Evolutionary conservation across 2,113 vertebrate species (phyloP).

Genomic region (Microcebus griseorufus): DNA sequence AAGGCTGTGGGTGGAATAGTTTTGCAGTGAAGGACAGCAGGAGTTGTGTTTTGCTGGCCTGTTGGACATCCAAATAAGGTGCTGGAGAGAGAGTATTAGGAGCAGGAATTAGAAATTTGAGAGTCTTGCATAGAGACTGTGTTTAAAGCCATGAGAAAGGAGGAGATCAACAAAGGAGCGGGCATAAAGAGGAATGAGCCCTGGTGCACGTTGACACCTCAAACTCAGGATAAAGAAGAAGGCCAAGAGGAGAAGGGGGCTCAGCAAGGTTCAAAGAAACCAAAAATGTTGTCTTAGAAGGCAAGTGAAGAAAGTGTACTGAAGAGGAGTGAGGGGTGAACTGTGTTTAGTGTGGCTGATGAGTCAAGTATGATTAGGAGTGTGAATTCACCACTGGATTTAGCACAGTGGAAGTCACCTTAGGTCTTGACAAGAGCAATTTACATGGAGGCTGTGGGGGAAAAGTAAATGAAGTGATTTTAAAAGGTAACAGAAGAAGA

Average conservation of each 20-base stretch:
- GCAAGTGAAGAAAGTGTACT: background rate
- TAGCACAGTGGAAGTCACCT: background rate
- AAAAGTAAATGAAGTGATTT: background rate
- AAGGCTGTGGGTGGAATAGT: background rate
- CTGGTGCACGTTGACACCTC: background rate
- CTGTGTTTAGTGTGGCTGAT: background rate
- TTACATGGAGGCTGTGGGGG: background rate
- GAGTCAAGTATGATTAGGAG: background rate
- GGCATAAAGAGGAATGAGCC: background rate
- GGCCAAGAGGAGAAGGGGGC: background rate
- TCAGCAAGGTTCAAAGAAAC: background rate
- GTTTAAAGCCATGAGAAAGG: background rate
- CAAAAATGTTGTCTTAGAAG: background rate
- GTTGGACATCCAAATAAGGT: background rate
- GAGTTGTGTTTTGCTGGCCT: background rate
- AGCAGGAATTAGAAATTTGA: background rate
- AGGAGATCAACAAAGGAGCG: background rate
- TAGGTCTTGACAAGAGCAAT: background rate
- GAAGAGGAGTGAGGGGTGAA: background rate
- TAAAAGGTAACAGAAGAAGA: background rate
- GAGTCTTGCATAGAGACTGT: background rate
- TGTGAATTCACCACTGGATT: background rate
- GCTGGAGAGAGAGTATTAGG: background rate
- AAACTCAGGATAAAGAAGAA: background rate
- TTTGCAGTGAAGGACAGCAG: background rate